A percentile compares a stretch with the other conserved stretches of the same genome.
Conservation (phyloP, 2,797 vertebrate species). For the Arrhamphus sclerolepis region DNA sequence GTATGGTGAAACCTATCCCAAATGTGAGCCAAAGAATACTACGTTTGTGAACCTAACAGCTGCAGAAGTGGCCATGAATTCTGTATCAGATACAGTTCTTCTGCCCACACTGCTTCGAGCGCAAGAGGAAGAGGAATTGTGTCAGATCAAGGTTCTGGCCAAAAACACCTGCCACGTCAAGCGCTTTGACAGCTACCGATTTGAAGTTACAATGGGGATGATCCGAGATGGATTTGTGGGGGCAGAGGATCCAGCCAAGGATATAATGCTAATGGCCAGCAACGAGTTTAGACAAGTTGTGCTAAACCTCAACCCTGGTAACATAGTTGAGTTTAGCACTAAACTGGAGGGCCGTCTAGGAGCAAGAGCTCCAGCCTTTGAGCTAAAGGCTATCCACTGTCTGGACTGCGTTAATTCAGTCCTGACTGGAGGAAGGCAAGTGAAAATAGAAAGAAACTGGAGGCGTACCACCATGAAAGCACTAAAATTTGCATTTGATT, state of each 20-base stretch:
- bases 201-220: constrained; percentile 91
- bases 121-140: constrained; percentile 90
- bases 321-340: constrained; percentile 93
- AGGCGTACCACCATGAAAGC: constrained; percentile 85
- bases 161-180: constrained; percentile 94
- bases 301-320: constrained; percentile 88
- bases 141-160: constrained; percentile 88
- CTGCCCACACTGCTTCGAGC: constrained; percentile 54
- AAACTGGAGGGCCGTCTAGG: constrained; percentile 94
- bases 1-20: constrained; percentile 92
- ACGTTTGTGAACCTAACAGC: constrained; percentile 59
- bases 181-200: constrained; percentile 91
- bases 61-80: constrained; percentile 3
- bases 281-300: constrained; percentile 91
- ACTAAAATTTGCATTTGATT: constrained; percentile 94
- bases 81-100: background rate
- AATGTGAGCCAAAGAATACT: constrained; percentile 82
- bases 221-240: constrained; percentile 63
- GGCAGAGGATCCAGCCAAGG: constrained; percentile 85
- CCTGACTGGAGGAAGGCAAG: constrained; percentile 83
- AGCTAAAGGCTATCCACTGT: constrained; percentile 94
- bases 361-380: constrained; percentile 88
- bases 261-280: constrained; percentile 91
- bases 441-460: constrained; percentile 96
- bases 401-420: constrained; percentile 88